phyloP scores from a whole-genome alignment of 2,888 invertebrate genomes.

The Anarsia innoxiella region DNA sequence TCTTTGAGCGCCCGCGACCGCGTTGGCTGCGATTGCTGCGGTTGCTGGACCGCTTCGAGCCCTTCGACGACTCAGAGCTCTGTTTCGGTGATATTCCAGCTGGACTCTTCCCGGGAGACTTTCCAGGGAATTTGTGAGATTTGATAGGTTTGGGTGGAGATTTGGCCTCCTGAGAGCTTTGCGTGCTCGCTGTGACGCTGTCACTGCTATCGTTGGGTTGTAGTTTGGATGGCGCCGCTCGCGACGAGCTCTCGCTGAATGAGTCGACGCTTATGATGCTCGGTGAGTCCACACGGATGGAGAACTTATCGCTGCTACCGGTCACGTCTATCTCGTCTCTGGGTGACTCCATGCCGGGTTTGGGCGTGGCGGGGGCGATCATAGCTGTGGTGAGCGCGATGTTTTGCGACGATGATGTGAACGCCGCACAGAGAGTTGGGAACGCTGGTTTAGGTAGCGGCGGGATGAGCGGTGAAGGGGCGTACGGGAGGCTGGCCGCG shows the following conservation, averaged over 20 bases:
- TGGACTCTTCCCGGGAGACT: slow-evolving; percentile 81
- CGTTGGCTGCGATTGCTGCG: slow-evolving; percentile 62
- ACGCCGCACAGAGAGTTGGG: slow-evolving; percentile 82
- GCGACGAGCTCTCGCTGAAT: no score
- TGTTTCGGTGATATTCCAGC: slow-evolving; percentile 82
- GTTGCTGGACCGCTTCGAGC: slow-evolving; percentile 48
- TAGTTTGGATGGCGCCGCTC: no score
- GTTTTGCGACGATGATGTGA: slow-evolving; percentile 88
- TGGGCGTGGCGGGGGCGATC: slow-evolving; percentile 80
- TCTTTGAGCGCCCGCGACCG: slow-evolving; percentile 68
- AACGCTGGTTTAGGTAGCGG: slow-evolving; percentile 67
- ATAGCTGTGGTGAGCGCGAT: slow-evolving; percentile 87
- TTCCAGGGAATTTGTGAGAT: slow-evolving; percentile 77
- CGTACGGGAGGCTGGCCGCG: slow-evolving; percentile 74
- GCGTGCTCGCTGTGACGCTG: slow-evolving; percentile 24
- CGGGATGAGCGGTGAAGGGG: slow-evolving; percentile 66
- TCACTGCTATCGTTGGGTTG: slow-evolving; percentile 22
- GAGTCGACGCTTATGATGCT: slow-evolving; percentile 57
- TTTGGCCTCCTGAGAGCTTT: slow-evolving; percentile 46
- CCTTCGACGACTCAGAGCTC: slow-evolving; percentile 54
- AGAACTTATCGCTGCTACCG: slow-evolving; percentile 46
- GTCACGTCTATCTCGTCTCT: slow-evolving; percentile 59
- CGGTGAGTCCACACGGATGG: slow-evolving; percentile 44
- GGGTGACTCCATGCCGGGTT: slow-evolving; percentile 60
- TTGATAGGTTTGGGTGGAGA: slow-evolving; percentile 67